Evolutionary conservation across 2,797 vertebrate genomes (phyloP).

Genomic region (Melanotaenia trifasciata): DNA sequence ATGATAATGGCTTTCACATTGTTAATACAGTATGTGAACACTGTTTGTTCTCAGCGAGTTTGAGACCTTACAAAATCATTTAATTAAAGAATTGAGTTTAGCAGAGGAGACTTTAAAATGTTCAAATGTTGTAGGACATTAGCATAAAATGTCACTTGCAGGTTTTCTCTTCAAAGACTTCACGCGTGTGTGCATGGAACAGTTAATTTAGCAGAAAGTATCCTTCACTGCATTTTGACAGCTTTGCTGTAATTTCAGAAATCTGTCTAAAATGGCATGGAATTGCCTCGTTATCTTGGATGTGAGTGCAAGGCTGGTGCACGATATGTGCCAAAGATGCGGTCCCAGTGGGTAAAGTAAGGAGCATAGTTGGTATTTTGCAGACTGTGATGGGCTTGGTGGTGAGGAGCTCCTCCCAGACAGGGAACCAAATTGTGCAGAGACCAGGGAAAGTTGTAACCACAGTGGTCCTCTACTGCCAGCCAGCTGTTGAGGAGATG

Average conservation of each 20-base stretch:
- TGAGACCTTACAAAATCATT: background rate
- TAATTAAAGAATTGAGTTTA: background rate
- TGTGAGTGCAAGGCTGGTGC: background rate
- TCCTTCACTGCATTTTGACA: background rate
- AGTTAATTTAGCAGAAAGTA: background rate
- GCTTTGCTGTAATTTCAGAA: background rate
- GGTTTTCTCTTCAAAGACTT: background rate
- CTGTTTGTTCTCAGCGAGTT: background rate
- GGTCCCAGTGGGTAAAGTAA: constrained; percentile 86
- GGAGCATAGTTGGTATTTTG: constrained; percentile 80
- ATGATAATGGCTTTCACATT: background rate
- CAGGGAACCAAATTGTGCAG: constrained; percentile 76
- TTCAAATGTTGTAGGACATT: background rate
- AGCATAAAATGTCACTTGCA: background rate
- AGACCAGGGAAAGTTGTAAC: constrained; percentile 82
- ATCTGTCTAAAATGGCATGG: background rate
- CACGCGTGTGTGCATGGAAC: background rate
- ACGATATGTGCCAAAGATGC: constrained; percentile 76
- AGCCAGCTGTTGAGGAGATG: constrained; percentile 84
- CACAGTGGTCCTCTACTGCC: constrained; percentile 85
- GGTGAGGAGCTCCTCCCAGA: constrained; percentile 79
- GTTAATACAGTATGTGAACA: background rate
- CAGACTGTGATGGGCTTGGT: constrained; percentile 78
- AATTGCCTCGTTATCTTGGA: background rate
- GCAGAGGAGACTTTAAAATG: background rate